phyloP scores from a whole-genome alignment of 2,797 vertebrate genomes.

The Phrynocephalus vlangalii region DNA sequence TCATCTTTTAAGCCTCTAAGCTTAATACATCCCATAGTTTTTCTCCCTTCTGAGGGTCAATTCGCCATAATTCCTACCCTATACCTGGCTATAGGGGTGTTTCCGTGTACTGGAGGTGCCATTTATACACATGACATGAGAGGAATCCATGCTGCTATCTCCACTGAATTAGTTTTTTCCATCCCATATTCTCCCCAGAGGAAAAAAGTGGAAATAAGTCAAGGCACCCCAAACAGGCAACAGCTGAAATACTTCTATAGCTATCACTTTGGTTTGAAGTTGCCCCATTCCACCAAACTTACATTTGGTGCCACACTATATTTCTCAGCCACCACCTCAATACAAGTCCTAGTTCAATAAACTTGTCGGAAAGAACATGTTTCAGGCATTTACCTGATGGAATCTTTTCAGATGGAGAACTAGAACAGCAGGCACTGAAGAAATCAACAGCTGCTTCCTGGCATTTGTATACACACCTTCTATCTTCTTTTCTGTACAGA shows the following conservation, averaged over 20 bases:
- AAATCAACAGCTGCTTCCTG: slow-evolving; percentile 95
- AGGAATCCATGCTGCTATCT: no score
- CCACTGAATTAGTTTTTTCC: no score
- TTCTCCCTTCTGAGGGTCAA: no score
- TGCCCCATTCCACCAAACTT: not conserved
- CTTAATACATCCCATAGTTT: no score
- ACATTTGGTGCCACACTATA: not conserved
- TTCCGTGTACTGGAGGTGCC: no score
- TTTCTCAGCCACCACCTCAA: not conserved
- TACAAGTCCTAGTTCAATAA: not conserved
- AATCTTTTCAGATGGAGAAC: slow-evolving; percentile 97
- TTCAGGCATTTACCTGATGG: slow-evolving; percentile 86
- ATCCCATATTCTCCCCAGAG: no score
- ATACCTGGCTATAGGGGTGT: no score
- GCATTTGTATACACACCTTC: slow-evolving; percentile 95
- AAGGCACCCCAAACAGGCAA: not conserved
- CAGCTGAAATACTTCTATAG: not conserved
- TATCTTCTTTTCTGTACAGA: slow-evolving; percentile 84
- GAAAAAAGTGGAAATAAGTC: no score
- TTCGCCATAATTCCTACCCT: no score
- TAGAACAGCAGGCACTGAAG: slow-evolving; percentile 90
- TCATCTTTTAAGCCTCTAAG: no score
- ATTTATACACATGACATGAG: no score
- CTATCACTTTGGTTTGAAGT: not conserved
- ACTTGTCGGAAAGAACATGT: no score